These are phyloP conservation scores for Parnassius orleans DNA, from an alignment of 2,888 invertebrate genomes.

Conservation along the genomic window DNA sequence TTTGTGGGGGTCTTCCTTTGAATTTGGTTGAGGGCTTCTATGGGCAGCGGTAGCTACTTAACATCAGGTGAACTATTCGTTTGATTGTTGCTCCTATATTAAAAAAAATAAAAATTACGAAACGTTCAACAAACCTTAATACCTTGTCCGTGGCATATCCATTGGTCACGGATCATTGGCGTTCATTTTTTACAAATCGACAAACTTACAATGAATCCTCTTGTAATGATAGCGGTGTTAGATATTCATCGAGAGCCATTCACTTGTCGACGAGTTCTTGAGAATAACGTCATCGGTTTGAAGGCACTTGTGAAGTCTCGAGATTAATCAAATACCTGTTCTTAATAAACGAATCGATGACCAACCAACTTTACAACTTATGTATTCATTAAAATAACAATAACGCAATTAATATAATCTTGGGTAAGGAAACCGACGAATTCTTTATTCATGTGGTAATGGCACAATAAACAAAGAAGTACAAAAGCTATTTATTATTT, in stretches of 20 bases:
- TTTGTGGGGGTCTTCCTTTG: too few species aligned
- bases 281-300: slow-evolving; percentile 17
- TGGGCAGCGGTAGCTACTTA: too few species aligned
- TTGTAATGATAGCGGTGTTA: slow-evolving; percentile 34
- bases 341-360: slow-evolving; percentile 7
- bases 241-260: slow-evolving; percentile 30
- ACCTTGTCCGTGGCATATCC: slow-evolving; percentile 5
- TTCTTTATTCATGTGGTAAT: neutral
- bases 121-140: neutral
- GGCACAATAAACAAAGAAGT: too few species aligned
- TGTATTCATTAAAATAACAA: neutral
- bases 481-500: too few species aligned
- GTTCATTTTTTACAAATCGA: slow-evolving; percentile 29
- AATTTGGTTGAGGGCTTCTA: too few species aligned
- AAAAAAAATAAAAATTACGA: too few species aligned
- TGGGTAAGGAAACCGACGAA: too few species aligned
- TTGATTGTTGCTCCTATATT: too few species aligned
- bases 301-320: slow-evolving; percentile 15
- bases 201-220: slow-evolving; percentile 31
- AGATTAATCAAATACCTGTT: slow-evolving; percentile 16
- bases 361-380: slow-evolving; percentile 11
- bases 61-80: too few species aligned
- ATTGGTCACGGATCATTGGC: slow-evolving; percentile 10
- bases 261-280: slow-evolving; percentile 29
- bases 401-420: neutral